Base-by-base conservation (phyloP, 1,140 invertebrate genomes). In the Pseudomyrmex cubaensis region DNA sequence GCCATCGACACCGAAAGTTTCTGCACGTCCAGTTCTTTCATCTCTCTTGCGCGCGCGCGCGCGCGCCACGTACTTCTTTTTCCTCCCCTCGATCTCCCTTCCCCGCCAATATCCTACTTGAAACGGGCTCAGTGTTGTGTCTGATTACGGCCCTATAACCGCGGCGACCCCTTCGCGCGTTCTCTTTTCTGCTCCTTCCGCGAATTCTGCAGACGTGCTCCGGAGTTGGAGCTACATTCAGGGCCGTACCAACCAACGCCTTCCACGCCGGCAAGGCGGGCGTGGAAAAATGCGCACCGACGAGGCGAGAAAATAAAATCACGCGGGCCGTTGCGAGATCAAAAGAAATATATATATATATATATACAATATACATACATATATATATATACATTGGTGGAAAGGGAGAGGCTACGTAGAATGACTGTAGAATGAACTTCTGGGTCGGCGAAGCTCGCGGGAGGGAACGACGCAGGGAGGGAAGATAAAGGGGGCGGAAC, bases 61-160 rank as follows among this genome's bases (percentile, higher is more conserved):
- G 66, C 48, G 1, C 15, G 44, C 54, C 44, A 4, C 25, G 20
- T 61, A 61, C 52, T 50, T 5, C 69, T 72, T 48, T 44, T 35
- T 17, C 54, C 25, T 44, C 44, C 20, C 63, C 12, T 12, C 54
- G 12, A 69, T 64, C 22, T 9, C 22, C 44, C 17, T 46, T 82
- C 48, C 35, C 2, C 44, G 52, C 25, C 69, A 17, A 63, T 50
- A 73, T 46, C 22, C 12, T 48, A 69, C 22, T 52, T 22, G 67
- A 78, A 66, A 76, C 76, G 76, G 52, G 50, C 70, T 59, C 72
- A 63, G 52, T 82, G 87, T 89, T 89, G 50, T 52, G 88, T 87
- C 87, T 83, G 87, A 89, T 89, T 69, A 85, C 61, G 59, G 80
- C 20, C 74, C 69, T 86, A 86, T 74, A 83, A 86, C 72, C 86